Percentiles rank a stretch among this genome's conserved stretches.
phyloP scores from a whole-genome alignment of 2,113 vertebrate species.

The Oncorhynchus masou region DNA sequence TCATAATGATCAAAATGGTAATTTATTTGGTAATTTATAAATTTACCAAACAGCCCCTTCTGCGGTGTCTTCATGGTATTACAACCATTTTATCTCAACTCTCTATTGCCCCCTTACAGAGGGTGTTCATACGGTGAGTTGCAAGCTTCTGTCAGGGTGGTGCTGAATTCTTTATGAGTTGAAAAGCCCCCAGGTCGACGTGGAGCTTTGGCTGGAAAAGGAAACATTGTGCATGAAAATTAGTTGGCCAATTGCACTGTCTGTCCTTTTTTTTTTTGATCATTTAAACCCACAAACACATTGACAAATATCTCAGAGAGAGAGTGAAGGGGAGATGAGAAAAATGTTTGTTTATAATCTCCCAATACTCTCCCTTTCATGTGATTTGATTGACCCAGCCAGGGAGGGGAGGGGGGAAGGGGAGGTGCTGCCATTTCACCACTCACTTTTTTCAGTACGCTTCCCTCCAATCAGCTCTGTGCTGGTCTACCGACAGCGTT shows the following conservation, averaged over 20 bases:
- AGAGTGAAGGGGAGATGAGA: not conserved
- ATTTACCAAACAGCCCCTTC: not conserved
- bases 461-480: conserved; percentile 22
- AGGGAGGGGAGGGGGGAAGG: no score
- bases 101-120: not conserved
- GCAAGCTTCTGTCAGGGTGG: conserved; percentile 6
- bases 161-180: conserved; percentile 23
- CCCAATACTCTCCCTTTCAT: not conserved
- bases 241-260: no score
- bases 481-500: conserved; percentile 19
- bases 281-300: no score
- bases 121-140: not conserved
- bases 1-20: not conserved
- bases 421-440: not conserved
- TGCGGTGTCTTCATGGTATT: not conserved
- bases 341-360: not conserved
- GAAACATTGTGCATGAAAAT: not conserved
- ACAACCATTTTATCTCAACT: not conserved
- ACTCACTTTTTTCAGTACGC: not conserved
- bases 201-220: not conserved
- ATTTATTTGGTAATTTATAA: not conserved
- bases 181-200: not conserved
- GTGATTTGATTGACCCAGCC: conserved; percentile 9
- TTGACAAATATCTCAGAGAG: not conserved
- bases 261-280: no score